These are phyloP conservation scores for Trematocara unimaculatum DNA, from an alignment of 2,113 vertebrate genomes.

Conservation along the genomic window DNA sequence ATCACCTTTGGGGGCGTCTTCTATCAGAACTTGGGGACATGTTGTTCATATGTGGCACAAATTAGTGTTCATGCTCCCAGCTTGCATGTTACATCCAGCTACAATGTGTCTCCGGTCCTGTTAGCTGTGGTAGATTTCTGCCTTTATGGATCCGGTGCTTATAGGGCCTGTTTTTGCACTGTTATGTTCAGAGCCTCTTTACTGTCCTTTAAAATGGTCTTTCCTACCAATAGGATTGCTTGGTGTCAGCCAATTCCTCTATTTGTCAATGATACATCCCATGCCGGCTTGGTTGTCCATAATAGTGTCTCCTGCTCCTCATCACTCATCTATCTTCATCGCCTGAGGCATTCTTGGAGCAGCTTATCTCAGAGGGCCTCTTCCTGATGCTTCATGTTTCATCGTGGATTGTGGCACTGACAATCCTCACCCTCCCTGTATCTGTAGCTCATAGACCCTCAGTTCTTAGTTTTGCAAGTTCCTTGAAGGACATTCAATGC, in stretches of 20 bases:
- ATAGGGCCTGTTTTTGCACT: neutral
- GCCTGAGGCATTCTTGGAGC: neutral
- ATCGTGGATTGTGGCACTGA: neutral
- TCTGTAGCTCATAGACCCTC: neutral
- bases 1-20: neutral
- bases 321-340: neutral
- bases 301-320: neutral
- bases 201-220: neutral
- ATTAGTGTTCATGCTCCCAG: neutral
- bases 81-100: neutral
- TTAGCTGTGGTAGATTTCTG: neutral
- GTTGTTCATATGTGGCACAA: neutral
- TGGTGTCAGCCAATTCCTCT: neutral
- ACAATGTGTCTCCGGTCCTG: fast-evolving
- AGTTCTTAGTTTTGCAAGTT: neutral
- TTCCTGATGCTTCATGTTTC: neutral
- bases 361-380: neutral
- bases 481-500: neutral
- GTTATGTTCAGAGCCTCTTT: neutral
- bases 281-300: neutral
- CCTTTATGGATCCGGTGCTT: neutral
- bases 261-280: neutral
- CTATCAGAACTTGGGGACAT: neutral
- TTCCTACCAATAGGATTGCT: neutral
- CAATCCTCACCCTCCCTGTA: neutral